Percentiles rank a stretch among this genome's conserved stretches.
phyloP scores from a whole-genome alignment of 2,888 invertebrate species.

The Drosophila ezoana region DNA sequence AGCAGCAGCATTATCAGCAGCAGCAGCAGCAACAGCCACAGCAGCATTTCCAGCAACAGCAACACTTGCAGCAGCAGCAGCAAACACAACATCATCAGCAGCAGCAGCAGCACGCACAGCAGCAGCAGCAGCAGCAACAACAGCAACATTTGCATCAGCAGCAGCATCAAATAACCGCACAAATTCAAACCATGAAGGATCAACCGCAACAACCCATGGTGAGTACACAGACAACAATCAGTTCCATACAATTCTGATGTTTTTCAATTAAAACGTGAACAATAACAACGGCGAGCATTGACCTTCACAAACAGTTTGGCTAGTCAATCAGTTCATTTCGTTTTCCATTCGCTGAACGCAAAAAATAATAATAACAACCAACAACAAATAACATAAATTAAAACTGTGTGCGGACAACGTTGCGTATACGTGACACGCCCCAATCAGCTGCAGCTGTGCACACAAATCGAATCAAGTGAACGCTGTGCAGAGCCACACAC shows the following conservation, averaged over 20 bases:
- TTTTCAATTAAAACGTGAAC: constrained; percentile 43
- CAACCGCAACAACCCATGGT: constrained; percentile 85
- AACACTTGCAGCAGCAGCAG: constrained; percentile 77
- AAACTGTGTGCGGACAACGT: constrained; percentile 34
- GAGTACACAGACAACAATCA: constrained; percentile 53
- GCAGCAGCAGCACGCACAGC: constrained; percentile 68
- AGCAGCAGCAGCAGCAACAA: constrained; percentile 73
- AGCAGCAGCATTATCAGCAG: constrained; percentile 62
- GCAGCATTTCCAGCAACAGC: constrained; percentile 67
- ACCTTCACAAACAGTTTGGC: constrained; percentile 54
- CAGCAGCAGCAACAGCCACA: constrained; percentile 59
- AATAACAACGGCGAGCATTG: constrained; percentile 53
- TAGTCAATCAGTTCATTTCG: constrained; percentile 52
- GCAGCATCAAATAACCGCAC: constrained; percentile 84
- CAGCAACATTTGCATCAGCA: constrained; percentile 82
- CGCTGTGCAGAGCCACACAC: constrained; percentile 9
- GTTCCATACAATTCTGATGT: constrained; percentile 4
- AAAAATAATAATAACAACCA: constrained; percentile 3
- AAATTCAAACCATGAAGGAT: constrained; percentile 85
- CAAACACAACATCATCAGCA: constrained; percentile 84
- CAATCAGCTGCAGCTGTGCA: constrained; percentile 64
- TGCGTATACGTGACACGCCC: constrained; percentile 68
- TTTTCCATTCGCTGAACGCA: constrained; percentile 43
- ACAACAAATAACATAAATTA: constrained; percentile 35
- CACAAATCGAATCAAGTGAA: constrained; percentile 23